phyloP scores from a whole-genome alignment of 2,113 vertebrate species.

The Rousettus leschenaultii region DNA sequence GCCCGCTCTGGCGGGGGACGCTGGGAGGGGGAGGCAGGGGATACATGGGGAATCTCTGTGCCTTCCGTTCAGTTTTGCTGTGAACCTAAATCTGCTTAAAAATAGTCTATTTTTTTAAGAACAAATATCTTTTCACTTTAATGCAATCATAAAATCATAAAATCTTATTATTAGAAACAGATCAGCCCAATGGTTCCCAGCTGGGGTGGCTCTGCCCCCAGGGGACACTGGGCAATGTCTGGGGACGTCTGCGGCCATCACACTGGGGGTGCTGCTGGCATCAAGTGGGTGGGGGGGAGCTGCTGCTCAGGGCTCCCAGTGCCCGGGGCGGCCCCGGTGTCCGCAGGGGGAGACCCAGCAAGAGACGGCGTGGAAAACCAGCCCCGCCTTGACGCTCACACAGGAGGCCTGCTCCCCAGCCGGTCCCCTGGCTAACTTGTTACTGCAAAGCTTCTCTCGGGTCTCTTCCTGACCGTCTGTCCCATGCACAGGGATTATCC shows the following conservation, averaged over 20 bases:
- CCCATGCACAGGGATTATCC: not conserved
- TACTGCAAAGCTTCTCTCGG: not conserved
- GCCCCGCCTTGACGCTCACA: not conserved
- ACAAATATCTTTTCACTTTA: not conserved
- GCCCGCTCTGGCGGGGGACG: accelerated
- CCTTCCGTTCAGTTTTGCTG: not conserved
- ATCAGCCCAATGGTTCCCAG: not conserved
- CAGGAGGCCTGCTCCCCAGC: not conserved
- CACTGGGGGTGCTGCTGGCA: not conserved
- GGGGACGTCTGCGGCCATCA: not conserved
- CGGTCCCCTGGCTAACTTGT: not conserved
- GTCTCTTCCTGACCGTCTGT: not conserved
- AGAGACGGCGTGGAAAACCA: not conserved
- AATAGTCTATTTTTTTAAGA: not conserved
- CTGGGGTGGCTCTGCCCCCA: not conserved
- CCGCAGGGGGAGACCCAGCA: not conserved
- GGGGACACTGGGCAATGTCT: not conserved
- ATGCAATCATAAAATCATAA: not conserved
- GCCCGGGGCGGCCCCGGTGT: not conserved
- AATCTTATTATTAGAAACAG: not conserved
- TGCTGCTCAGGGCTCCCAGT: not conserved
- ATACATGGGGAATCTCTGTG: not conserved
- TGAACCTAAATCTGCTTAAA: not conserved
- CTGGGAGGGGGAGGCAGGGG: not conserved
- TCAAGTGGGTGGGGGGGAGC: not conserved